Evolutionary conservation across 37 sponge, comb jelly and placozoan genomes (phyloP).

Genomic region (Ianthella basta): DNA sequence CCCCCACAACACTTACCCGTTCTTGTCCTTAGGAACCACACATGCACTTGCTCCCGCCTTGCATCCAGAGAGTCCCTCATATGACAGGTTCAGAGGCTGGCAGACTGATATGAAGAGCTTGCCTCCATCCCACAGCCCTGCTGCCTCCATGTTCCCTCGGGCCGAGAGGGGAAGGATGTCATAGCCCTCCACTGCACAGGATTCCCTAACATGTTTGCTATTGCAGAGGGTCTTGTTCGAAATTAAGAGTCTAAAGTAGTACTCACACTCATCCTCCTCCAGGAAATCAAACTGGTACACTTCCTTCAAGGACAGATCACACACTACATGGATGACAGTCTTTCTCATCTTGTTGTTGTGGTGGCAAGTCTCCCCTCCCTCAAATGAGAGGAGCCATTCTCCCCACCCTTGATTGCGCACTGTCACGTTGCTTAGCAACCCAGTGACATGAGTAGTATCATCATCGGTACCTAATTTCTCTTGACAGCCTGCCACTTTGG

Average conservation of each 20-base stretch:
- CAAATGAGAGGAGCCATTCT: conserved; percentile 33
- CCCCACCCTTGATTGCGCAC: conserved; percentile 19
- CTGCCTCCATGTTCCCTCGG: conserved; percentile 18
- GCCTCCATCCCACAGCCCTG: background rate
- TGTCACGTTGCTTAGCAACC: background rate
- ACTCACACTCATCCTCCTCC: conserved; percentile 59
- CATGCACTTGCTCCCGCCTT: background rate
- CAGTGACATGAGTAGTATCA: background rate
- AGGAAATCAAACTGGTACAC: conserved; percentile 32
- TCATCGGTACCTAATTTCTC: no score
- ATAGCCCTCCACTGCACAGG: conserved; percentile 57
- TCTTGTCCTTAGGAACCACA: no score
- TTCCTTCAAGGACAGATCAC: conserved; percentile 29
- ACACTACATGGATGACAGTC: conserved; percentile 54
- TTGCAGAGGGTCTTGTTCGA: background rate
- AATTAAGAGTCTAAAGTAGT: conserved; percentile 64
- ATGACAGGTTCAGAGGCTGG: conserved; percentile 27
- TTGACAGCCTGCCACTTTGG: background rate
- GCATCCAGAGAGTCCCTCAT: background rate
- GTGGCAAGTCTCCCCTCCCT: conserved; percentile 57
- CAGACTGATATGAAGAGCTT: conserved; percentile 3
- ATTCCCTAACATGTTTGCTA: conserved; percentile 8
- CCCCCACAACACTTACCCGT: no score
- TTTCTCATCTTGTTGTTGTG: conserved; percentile 15
- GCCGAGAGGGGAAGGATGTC: conserved; percentile 51